Evolutionary conservation across 2,113 vertebrate genomes (phyloP).

Genomic region (Xenopus laevis): DNA sequence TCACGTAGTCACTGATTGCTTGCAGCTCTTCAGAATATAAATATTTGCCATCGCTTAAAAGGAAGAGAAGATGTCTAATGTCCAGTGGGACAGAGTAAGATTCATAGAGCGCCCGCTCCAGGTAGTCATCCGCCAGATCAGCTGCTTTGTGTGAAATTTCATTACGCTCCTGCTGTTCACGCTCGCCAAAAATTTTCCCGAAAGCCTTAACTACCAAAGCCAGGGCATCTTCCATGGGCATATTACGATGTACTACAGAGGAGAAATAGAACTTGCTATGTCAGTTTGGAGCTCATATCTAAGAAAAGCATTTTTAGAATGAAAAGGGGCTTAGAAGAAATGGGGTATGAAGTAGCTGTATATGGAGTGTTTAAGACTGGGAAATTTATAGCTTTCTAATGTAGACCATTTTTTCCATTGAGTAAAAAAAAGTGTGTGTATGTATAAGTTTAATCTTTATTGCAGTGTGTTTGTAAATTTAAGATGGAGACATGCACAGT

Average conservation of each 20-base stretch:
- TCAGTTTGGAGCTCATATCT: slow-evolving; percentile 29
- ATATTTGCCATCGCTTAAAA: slow-evolving; percentile 64
- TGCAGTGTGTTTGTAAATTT: no score
- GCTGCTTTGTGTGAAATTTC: slow-evolving; percentile 63
- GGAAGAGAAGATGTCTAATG: slow-evolving; percentile 61
- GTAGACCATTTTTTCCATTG: not conserved
- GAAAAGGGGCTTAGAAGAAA: slow-evolving; percentile 1
- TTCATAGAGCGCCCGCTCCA: slow-evolving; percentile 58
- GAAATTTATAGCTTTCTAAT: not conserved
- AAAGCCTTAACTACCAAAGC: slow-evolving; percentile 62
- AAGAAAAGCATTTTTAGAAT: slow-evolving; percentile 22
- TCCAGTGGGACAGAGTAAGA: slow-evolving; percentile 59
- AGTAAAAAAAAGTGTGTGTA: no score
- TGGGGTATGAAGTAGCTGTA: not conserved
- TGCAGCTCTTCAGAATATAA: slow-evolving; percentile 63
- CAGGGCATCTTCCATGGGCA: slow-evolving; percentile 74
- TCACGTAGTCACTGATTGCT: slow-evolving; percentile 57
- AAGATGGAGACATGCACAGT: no score
- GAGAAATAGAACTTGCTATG: slow-evolving; percentile 48
- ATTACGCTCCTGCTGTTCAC: slow-evolving; percentile 54
- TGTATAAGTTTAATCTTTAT: no score
- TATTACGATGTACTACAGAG: slow-evolving; percentile 61
- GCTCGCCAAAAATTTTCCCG: slow-evolving; percentile 56
- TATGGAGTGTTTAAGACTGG: not conserved
- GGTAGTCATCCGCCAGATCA: slow-evolving; percentile 66